Base-by-base conservation (phyloP, 2,113 vertebrate genomes). In the Serilophus lunatus region DNA sequence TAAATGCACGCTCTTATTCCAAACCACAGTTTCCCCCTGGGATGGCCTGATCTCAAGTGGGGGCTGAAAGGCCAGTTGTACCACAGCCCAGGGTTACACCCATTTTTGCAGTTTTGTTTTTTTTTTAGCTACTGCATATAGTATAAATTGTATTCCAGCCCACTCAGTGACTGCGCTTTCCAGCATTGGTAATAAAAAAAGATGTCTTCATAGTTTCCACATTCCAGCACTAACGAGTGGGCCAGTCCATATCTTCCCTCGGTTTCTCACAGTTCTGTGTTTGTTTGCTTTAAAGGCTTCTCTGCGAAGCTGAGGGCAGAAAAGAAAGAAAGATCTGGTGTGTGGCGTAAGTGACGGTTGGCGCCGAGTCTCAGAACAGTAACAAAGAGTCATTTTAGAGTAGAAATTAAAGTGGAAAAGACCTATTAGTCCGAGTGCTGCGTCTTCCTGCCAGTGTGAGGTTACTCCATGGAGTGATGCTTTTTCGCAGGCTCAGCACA, bases 1-100 rank as follows among this genome's bases (percentile, higher is more conserved):
- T 98, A 98, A 98, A 98, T 96, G 97, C 96, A 74, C 18, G 70
- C 87, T 97, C 94, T 96, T 92, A 95, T 98, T 98, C 98, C 98
- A 98, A 97, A 98, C 98, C 99, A 98, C 98, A 98, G 97, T 96
- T 98, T 98, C 97, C 98, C 97, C 96, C 95, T 95, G 98, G 98
- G 97, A 97, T 94, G 89, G 95, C 92, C 94, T 31, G 95, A 82
- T 98, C 98, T 98, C 98, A 97, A 98, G 97, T 97, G 97, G 97
- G 95, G 97, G 96, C 95, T 97, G 96, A 97, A 97, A 98, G 97
- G 97, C 98, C 97, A 98, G 93, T 97, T 98, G 97, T 97, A 97
- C 96, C 97, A 97, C 97, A 98, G 98, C 97, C 97, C 97, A 95
- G 92, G 91, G 98, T 98, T 98, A 98, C 98, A 98, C 98, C 97